These are phyloP conservation scores for Campylorhamphus procurvoides DNA, from an alignment of 2,113 vertebrate species.

Conservation along the genomic window DNA sequence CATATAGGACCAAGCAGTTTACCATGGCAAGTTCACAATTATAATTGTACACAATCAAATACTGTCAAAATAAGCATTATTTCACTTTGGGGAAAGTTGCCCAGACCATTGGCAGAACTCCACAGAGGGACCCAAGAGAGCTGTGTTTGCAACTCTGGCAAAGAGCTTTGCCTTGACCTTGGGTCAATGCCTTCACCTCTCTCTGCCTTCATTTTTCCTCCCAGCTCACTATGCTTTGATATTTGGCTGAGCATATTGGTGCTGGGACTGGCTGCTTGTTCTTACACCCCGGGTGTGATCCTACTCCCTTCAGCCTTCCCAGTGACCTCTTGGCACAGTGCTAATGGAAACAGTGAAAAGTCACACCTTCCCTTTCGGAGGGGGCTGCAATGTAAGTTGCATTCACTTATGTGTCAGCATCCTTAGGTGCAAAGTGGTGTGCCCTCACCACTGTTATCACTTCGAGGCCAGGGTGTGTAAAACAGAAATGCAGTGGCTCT, in stretches of 20 bases:
- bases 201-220: not conserved
- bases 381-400: not conserved
- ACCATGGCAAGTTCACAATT: not conserved
- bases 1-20: not conserved
- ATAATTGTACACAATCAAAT: not conserved
- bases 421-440: not conserved
- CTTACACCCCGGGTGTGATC: not conserved
- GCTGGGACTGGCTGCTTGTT: not conserved
- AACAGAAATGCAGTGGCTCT: not conserved
- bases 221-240: not conserved
- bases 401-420: not conserved
- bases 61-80: not conserved
- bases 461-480: not conserved
- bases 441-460: not conserved
- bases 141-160: not conserved
- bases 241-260: not conserved
- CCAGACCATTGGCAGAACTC: fast-evolving
- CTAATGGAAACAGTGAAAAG: not conserved
- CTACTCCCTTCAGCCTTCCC: not conserved
- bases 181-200: not conserved
- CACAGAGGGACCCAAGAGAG: not conserved
- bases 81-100: not conserved
- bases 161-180: not conserved
- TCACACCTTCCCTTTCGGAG: not conserved
- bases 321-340: not conserved